Evolutionary conservation across 2,797 vertebrate genomes (phyloP), one percentile per base, ranked within the genome.

Genomic region (Serranus cabrilla): DNA sequence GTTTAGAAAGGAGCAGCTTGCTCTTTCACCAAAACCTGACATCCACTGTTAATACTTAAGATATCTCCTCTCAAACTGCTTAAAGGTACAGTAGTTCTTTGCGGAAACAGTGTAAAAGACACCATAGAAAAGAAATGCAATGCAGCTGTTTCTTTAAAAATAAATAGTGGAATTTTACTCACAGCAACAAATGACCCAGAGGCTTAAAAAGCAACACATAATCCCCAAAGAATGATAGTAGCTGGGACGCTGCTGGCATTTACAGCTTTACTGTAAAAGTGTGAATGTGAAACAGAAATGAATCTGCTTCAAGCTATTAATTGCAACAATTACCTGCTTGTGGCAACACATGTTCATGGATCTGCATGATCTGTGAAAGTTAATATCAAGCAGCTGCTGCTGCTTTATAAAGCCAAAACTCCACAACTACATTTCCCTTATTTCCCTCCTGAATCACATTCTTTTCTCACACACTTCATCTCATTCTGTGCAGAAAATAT

Each of bases 1-100:
- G 21, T 70, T 73, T 20, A 57, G 25, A 76, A 66, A 73, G 52
- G 67, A 17, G n/a, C 39, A 46, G 16, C 20, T 46, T 13, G 42
- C 49, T 58, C 49, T 73, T 64, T 61, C 31, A 45, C 68, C 8
- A 50, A 55, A 80, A 67, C n/a, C 34, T 81, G 72, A 67, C 78
- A 78, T 87, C 78, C 60, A 68, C 21, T 17, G 67, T 14, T 55
- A 57, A 81, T 62, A 66, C 34, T 31, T 64, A 12, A 34, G 64
- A 55, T 54, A 40, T 51, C 65, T 52, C 52, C 27, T 27, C 27
- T 27, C 2, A 27, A 27, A 6, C 27, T 27, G 27, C 27, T 3
- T 3, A 27, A 27, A 27, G 27, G 27, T 45, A 27, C 52, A 20
- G 13, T 23, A 8, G n/a, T n/a, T 49, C 17, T 17, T 31, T 37